Evolutionary conservation across 2,113 vertebrate genomes (phyloP).

Genomic region (Sterna hirundo): DNA sequence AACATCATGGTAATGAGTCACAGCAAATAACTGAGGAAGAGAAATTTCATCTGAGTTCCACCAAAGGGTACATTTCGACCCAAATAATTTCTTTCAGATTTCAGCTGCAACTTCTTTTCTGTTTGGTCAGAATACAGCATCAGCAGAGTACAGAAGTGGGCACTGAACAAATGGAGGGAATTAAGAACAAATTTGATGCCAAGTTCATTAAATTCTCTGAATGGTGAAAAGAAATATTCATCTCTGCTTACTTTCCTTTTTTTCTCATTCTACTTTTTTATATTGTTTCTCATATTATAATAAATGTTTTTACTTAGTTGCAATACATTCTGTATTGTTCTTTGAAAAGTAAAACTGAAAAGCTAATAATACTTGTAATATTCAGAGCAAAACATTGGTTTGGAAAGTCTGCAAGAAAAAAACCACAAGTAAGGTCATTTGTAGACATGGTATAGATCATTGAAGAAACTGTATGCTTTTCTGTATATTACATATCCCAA

Average conservation of each 20-base stretch:
- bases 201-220: slow-evolving; percentile 49
- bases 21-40: neutral
- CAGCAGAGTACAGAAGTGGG: neutral
- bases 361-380: neutral
- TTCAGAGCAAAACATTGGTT: neutral
- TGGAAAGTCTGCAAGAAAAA: neutral
- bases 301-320: neutral
- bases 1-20: neutral
- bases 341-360: slow-evolving; percentile 23
- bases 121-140: slow-evolving; percentile 21
- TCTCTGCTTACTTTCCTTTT: neutral
- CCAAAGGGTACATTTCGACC: neutral
- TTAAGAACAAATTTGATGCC: slow-evolving; percentile 45
- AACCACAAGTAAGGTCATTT: neutral
- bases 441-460: neutral
- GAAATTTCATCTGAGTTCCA: neutral
- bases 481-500: neutral
- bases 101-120: slow-evolving; percentile 36
- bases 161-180: slow-evolving; percentile 51
- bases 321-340: neutral
- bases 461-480: neutral
- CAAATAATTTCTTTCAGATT: slow-evolving; percentile 40
- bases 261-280: neutral
- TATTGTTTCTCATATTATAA: slow-evolving; percentile 11
- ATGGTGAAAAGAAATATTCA: slow-evolving; percentile 63